A percentile compares a stretch with the other conserved stretches of the same genome.
These are phyloP conservation scores for Enteromius trimaculatus DNA, from an alignment of 2,797 vertebrate genomes.

Conservation along the genomic window DNA sequence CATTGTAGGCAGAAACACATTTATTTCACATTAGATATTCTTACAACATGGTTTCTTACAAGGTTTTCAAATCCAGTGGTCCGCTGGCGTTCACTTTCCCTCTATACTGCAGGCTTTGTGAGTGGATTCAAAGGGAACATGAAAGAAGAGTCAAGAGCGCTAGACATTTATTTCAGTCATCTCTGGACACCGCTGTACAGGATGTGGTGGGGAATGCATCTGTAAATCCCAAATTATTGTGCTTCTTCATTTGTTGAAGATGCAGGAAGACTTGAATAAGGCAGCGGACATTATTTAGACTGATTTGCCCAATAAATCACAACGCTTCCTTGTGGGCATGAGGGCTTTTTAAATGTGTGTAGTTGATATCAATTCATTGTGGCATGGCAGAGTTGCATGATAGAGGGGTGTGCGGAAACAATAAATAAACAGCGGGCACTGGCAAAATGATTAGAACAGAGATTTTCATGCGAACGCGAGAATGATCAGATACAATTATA, in stretches of 20 bases:
- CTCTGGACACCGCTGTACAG: conserved; percentile 9
- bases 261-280: conserved; percentile 6
- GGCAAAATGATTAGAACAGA: not conserved
- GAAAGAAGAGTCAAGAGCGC: conserved; percentile 47
- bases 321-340: not conserved
- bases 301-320: conserved; percentile 35
- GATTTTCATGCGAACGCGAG: not conserved
- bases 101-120: conserved; percentile 28
- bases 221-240: conserved; percentile 35
- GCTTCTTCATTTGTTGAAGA: conserved; percentile 23
- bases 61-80: not conserved
- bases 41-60: conserved; percentile 29
- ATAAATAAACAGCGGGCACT: not conserved
- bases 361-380: conserved; percentile 17
- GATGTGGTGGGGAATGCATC: conserved; percentile 28
- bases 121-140: conserved; percentile 33
- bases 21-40: not conserved
- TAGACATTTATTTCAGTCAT: conserved; percentile 48
- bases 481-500: conserved; percentile 10
- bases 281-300: conserved; percentile 19
- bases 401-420: not conserved
- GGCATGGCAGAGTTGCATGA: not conserved
- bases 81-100: conserved; percentile 25
- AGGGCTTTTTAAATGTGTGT: conserved; percentile 14
- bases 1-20: not conserved